A percentile compares a stretch with the other conserved stretches of the same genome.
Conservation (phyloP, 2,113 vertebrate genomes). For the Cottus gobio region DNA sequence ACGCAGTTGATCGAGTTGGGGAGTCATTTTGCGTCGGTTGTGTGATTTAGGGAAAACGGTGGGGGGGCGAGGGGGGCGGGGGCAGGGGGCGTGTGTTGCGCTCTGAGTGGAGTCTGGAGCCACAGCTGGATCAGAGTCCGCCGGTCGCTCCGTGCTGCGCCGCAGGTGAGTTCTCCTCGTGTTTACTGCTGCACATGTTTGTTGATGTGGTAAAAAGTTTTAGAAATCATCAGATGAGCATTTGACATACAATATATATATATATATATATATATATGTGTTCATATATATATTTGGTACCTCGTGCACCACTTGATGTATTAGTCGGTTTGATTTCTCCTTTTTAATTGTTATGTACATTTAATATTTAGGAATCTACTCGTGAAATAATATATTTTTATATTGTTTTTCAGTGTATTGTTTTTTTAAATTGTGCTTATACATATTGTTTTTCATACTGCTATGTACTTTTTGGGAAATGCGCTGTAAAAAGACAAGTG, state of each 20-base stretch:
- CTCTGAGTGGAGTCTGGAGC: conserved; percentile 1
- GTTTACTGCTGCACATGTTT: neutral
- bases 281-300: no score
- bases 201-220: neutral
- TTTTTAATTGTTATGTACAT: neutral
- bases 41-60: conserved; percentile 52
- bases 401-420: neutral
- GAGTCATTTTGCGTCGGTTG: neutral
- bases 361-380: neutral
- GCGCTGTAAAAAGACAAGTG: neutral
- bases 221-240: neutral
- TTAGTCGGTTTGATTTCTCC: neutral
- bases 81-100: conserved; percentile 7
- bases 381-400: neutral
- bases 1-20: no score
- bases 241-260: neutral
- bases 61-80: no score
- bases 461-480: neutral
- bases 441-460: neutral
- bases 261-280: no score
- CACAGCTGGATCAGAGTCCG: conserved; percentile 51
- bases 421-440: neutral
- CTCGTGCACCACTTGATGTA: no score
- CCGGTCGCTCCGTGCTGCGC: conserved; percentile 6
- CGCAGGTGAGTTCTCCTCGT: conserved; percentile 66